Evolutionary conservation across 2,797 vertebrate species (phyloP).

Genomic region (Xenops minutus): DNA sequence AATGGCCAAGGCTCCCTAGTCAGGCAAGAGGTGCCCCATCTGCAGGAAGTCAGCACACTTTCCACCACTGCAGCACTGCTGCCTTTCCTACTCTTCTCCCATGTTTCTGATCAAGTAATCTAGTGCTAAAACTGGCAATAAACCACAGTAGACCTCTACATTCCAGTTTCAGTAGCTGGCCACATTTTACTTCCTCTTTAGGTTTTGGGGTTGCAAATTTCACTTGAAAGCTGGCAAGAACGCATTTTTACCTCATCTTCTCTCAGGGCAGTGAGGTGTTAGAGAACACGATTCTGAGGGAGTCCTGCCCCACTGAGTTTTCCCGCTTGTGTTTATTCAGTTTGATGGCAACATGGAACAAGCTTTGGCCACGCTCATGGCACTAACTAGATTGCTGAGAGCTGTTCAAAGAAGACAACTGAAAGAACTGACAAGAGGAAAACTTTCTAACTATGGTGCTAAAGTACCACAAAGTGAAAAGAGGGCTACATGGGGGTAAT

Average conservation of each 20-base stretch:
- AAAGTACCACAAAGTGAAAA: neutral
- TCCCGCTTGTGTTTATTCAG: neutral
- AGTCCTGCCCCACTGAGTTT: neutral
- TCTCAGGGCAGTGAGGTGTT: neutral
- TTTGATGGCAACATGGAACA: neutral
- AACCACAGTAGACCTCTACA: neutral
- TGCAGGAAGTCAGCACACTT: neutral
- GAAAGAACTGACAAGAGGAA: neutral
- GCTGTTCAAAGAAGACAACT: neutral
- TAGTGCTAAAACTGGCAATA: neutral
- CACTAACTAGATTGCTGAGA: neutral
- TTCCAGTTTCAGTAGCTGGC: neutral
- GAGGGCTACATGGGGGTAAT: neutral
- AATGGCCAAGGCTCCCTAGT: neutral
- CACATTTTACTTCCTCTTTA: neutral
- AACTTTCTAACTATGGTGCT: neutral
- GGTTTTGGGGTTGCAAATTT: neutral
- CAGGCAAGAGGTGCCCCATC: neutral
- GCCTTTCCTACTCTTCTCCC: neutral
- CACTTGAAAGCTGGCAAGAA: neutral
- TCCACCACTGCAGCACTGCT: neutral
- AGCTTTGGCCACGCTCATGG: neutral
- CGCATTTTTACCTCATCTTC: neutral
- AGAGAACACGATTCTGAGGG: neutral
- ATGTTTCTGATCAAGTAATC: neutral